Evolutionary conservation across 2,888 invertebrate genomes (phyloP).

Genomic region (Nomada fabriciana): DNA sequence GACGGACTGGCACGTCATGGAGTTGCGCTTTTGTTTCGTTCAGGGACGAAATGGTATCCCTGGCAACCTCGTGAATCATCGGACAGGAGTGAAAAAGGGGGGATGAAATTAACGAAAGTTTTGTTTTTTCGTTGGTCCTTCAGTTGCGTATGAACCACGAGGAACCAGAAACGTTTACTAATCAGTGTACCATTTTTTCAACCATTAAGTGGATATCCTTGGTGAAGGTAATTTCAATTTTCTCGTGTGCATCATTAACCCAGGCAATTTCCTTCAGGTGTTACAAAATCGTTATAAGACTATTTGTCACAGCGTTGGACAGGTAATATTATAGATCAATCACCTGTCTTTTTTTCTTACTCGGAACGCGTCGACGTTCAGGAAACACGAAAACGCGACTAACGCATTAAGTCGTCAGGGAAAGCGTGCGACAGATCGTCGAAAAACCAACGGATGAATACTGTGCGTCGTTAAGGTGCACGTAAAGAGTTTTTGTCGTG

Average conservation of each 20-base stretch:
- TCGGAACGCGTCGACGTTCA: constrained; percentile 12
- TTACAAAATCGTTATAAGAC: not conserved
- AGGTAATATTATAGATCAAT: constrained; percentile 9
- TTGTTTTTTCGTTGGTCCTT: constrained; percentile 12
- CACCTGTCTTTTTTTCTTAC: constrained; percentile 1
- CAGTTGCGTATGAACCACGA: constrained; percentile 41
- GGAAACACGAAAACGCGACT: constrained; percentile 45
- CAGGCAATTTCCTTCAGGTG: not conserved
- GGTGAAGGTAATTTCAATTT: not conserved
- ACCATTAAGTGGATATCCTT: not conserved
- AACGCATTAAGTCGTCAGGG: constrained; percentile 55
- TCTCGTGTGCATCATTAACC: not conserved
- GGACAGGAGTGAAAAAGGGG: constrained; percentile 30
- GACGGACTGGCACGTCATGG: constrained; percentile 26
- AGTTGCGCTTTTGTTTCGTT: constrained; percentile 40
- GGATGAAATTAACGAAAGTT: constrained; percentile 27
- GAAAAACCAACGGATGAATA: constrained; percentile 41
- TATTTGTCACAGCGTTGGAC: no score
- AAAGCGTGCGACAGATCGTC: constrained; percentile 59
- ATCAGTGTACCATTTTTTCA: not conserved
- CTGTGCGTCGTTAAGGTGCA: constrained; percentile 50
- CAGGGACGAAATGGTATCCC: constrained; percentile 52
- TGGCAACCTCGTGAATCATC: constrained; percentile 67
- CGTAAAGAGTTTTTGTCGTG: constrained; percentile 12
- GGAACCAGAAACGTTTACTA: constrained; percentile 5